phyloP scores from a whole-genome alignment of 2,113 vertebrate genomes.

The Perognathus longimembris region DNA sequence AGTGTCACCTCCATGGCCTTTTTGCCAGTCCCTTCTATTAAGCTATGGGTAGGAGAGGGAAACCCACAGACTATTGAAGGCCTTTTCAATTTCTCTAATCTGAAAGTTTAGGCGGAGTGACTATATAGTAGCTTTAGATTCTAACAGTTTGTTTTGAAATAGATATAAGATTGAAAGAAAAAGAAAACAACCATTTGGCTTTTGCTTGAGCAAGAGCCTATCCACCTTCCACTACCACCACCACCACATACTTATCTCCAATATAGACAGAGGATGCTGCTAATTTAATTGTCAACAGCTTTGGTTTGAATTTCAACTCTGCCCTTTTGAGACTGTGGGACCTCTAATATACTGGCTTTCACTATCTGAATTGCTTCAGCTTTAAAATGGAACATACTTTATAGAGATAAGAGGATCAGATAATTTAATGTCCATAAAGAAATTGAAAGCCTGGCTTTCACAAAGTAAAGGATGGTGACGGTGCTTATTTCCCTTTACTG shows the following conservation, averaged over 20 bases:
- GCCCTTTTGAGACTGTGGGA: neutral
- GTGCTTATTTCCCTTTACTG: constrained; percentile 23
- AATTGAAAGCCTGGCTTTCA: neutral
- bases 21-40: neutral
- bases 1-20: neutral
- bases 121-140: neutral
- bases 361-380: constrained; percentile 13
- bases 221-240: no score
- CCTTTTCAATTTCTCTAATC: neutral
- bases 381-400: constrained; percentile 39
- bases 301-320: constrained; percentile 1
- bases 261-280: neutral
- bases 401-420: neutral
- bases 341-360: neutral
- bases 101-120: neutral
- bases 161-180: neutral
- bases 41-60: neutral
- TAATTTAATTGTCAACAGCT: neutral
- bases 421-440: constrained; percentile 25
- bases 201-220: constrained; percentile 19
- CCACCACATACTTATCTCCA: neutral
- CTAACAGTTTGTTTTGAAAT: constrained; percentile 27
- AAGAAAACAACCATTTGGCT: neutral
- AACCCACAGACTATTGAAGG: neutral
- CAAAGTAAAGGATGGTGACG: neutral